A percentile compares a stretch with the other conserved stretches of the same genome.
phyloP scores from a whole-genome alignment of 2,797 vertebrate species.

The Cossypha polioptera region DNA sequence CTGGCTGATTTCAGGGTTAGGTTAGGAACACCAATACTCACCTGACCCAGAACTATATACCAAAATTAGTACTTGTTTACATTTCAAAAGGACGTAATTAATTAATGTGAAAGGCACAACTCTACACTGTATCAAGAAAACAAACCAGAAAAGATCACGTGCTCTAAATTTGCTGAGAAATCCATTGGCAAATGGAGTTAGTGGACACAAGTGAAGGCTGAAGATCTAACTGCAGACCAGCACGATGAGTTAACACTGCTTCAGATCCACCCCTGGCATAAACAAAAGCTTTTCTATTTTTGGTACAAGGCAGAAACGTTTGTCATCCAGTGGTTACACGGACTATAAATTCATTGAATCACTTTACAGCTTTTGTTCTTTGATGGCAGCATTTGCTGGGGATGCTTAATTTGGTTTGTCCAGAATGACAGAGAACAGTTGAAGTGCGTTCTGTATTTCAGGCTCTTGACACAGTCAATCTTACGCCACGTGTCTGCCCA shows the following conservation, averaged over 20 bases:
- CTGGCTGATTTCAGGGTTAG: background rate
- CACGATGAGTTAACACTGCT: rapidly evolving
- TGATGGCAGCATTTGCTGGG: slow-evolving; percentile 44
- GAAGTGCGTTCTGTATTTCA: slow-evolving; percentile 19
- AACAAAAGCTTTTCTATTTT: background rate
- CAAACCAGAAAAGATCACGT: background rate
- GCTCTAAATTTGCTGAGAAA: background rate
- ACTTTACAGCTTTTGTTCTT: slow-evolving; percentile 49
- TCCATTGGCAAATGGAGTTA: background rate
- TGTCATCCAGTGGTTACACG: background rate
- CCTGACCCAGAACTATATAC: background rate
- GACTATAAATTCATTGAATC: background rate
- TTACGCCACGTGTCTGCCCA: slow-evolving; percentile 2
- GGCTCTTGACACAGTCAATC: background rate
- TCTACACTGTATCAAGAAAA: background rate
- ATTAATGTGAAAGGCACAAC: background rate
- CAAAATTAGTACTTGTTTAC: background rate
- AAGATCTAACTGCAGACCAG: background rate
- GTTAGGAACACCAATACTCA: background rate
- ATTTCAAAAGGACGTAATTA: background rate
- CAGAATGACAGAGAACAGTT: slow-evolving; percentile 43
- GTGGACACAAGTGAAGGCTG: background rate
- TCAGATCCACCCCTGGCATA: background rate
- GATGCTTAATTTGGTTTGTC: slow-evolving; percentile 58
- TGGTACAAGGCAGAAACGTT: background rate